Conservation (phyloP, 2,888 invertebrate genomes). For the Synanthedon tipuliformis region DNA sequence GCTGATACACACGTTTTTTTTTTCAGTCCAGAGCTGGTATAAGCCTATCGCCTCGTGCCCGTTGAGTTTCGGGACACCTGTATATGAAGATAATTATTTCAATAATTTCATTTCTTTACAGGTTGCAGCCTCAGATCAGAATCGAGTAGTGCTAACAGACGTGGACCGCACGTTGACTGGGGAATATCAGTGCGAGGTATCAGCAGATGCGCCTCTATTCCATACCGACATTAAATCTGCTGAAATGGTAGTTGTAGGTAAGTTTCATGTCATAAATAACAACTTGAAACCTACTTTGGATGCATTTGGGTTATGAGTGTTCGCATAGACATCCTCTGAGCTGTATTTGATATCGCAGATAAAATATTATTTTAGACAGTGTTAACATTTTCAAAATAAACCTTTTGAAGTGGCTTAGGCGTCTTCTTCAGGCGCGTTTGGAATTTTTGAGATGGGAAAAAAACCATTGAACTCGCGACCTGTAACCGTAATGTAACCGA, state of each 20-base stretch:
- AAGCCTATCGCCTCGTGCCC: neutral
- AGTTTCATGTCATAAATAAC: slow-evolving; percentile 14
- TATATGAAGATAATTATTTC: neutral
- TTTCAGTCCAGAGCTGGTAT: neutral
- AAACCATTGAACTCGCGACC: too few species aligned
- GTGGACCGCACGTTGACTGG: slow-evolving; percentile 76
- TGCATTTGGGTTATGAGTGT: too few species aligned
- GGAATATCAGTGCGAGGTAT: slow-evolving; percentile 79
- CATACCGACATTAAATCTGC: slow-evolving; percentile 75
- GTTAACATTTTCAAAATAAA: too few species aligned
- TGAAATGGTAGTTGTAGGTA: slow-evolving; percentile 75
- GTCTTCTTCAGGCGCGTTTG: too few species aligned
- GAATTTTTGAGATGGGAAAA: too few species aligned
- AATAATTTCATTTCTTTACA: slow-evolving; percentile 23
- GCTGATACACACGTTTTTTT: too few species aligned
- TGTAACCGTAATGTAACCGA: too few species aligned
- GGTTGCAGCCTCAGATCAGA: slow-evolving; percentile 76
- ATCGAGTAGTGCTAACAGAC: slow-evolving; percentile 75
- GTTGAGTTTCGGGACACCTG: neutral
- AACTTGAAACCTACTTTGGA: neutral
- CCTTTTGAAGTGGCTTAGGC: too few species aligned
- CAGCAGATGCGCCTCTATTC: slow-evolving; percentile 77
- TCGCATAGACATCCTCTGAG: too few species aligned
- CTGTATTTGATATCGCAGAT: too few species aligned
- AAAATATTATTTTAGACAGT: too few species aligned